Percentiles rank a stretch among this genome's conserved stretches.
phyloP scores from a whole-genome alignment of 2,888 invertebrate species.

The Luperina nickerlii region DNA sequence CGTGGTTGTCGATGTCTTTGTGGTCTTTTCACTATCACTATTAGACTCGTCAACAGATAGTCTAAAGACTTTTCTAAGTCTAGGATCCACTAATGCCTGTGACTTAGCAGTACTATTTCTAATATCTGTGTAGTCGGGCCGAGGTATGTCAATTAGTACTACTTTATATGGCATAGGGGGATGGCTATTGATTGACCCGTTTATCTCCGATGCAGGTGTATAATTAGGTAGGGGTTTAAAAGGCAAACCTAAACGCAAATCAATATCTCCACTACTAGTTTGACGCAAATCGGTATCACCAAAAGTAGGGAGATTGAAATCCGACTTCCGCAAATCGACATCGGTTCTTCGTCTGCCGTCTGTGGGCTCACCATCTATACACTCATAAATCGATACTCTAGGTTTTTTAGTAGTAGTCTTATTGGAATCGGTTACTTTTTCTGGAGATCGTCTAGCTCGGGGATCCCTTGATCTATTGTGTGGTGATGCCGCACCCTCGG shows the following conservation, averaged over 20 bases:
- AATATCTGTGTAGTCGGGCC: constrained; percentile 94
- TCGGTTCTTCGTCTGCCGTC: constrained; percentile 87
- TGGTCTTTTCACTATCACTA: constrained; percentile 90
- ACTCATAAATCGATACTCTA: constrained; percentile 91
- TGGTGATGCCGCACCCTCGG: constrained; percentile 74
- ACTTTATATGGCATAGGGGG: constrained; percentile 93
- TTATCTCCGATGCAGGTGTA: constrained; percentile 96
- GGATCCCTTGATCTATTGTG: constrained; percentile 82
- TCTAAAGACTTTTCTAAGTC: constrained; percentile 94
- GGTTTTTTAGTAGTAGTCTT: constrained; percentile 76
- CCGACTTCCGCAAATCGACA: constrained; percentile 88
- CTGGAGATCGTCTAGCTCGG: constrained; percentile 83
- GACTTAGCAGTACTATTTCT: constrained; percentile 93
- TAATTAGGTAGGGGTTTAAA: constrained; percentile 95
- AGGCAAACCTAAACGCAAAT: constrained; percentile 93
- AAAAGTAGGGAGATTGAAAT: constrained; percentile 89
- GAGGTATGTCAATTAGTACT: constrained; percentile 91
- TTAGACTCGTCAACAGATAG: constrained; percentile 91
- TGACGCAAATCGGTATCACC: constrained; percentile 92
- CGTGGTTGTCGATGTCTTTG: constrained; percentile 71
- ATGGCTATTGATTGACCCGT: constrained; percentile 95
- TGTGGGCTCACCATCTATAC: constrained; percentile 89
- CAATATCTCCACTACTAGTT: constrained; percentile 92
- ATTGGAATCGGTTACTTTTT: constrained; percentile 76
- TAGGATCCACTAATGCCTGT: constrained; percentile 94